These are phyloP conservation scores for Oncorhynchus clarkii DNA, from an alignment of 2,113 vertebrate species.

Conservation along the genomic window DNA sequence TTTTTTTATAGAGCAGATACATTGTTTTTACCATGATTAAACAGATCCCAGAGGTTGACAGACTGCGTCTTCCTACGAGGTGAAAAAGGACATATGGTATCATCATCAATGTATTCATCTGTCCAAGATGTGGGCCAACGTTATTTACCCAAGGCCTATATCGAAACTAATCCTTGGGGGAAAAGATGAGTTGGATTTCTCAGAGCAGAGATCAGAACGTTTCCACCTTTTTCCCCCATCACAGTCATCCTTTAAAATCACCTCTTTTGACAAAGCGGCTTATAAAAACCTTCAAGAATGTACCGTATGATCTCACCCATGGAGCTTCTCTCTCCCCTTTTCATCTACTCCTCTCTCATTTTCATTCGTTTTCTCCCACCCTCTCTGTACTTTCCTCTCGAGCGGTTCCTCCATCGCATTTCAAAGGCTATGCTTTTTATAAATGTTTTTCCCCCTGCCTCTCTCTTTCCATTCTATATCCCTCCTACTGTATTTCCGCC, in stretches of 20 bases:
- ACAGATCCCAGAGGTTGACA: too few species aligned
- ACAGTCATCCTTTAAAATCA: constrained; percentile 33
- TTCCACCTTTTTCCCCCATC: constrained; percentile 15
- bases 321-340: neutral
- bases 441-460: neutral
- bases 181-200: constrained; percentile 42
- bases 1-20: too few species aligned
- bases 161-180: constrained; percentile 6
- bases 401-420: neutral
- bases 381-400: neutral
- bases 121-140: constrained; percentile 26
- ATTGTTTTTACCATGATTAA: too few species aligned
- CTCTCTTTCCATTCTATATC: neutral
- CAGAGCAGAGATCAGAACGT: constrained; percentile 19
- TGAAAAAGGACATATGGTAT: neutral
- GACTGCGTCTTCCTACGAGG: too few species aligned
- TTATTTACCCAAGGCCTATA: constrained; percentile 26
- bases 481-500: too few species aligned
- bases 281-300: neutral
- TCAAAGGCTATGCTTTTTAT: neutral
- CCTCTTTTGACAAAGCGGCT: constrained; percentile 4
- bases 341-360: neutral
- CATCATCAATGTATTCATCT: neutral
- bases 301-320: neutral
- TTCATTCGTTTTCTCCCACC: neutral